Percentiles rank a stretch among this genome's conserved stretches.
Evolutionary conservation across 2,797 vertebrate species (phyloP).

Genomic region (Ambastaia sidthimunki): DNA sequence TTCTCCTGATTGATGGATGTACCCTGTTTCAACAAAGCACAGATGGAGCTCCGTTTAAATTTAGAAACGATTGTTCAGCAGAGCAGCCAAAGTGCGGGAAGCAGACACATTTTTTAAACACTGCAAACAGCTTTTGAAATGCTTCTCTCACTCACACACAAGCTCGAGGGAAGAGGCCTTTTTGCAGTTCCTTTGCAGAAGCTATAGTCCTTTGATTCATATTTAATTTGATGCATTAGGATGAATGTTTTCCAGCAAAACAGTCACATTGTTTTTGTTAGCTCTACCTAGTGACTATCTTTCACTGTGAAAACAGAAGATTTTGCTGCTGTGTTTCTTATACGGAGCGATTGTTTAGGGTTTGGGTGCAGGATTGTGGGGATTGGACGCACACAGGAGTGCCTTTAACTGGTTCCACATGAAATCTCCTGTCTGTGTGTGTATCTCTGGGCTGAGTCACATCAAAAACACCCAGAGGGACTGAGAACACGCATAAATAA

Average conservation of each 20-base stretch:
- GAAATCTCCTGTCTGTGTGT: conserved; percentile 42
- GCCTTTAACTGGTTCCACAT: conserved; percentile 55
- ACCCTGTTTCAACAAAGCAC: conserved; percentile 40
- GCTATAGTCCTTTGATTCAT: conserved; percentile 25
- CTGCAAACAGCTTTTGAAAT: conserved; percentile 10
- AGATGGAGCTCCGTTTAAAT: conserved; percentile 50
- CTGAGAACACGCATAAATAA: conserved; percentile 17
- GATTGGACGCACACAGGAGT: conserved; percentile 35
- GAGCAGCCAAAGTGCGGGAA: conserved; percentile 43
- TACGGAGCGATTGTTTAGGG: conserved; percentile 13
- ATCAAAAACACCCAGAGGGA: conserved; percentile 53
- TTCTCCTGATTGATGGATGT: conserved; percentile 39
- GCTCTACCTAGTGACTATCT: background rate
- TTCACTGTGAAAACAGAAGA: conserved; percentile 30
- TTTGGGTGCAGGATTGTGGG: conserved; percentile 25
- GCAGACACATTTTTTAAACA: conserved; percentile 40
- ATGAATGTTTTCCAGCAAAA: conserved; percentile 26
- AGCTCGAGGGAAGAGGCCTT: conserved; percentile 13
- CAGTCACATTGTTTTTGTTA: conserved; percentile 17
- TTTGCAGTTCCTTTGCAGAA: conserved; percentile 14
- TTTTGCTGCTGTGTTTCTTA: background rate
- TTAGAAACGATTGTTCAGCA: conserved; percentile 57
- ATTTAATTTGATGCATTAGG: conserved; percentile 35
- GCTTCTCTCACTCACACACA: conserved; percentile 4
- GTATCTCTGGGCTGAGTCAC: conserved; percentile 29